phyloP scores from a whole-genome alignment of 2,888 invertebrate genomes.

The Trichacis sp. region DNA sequence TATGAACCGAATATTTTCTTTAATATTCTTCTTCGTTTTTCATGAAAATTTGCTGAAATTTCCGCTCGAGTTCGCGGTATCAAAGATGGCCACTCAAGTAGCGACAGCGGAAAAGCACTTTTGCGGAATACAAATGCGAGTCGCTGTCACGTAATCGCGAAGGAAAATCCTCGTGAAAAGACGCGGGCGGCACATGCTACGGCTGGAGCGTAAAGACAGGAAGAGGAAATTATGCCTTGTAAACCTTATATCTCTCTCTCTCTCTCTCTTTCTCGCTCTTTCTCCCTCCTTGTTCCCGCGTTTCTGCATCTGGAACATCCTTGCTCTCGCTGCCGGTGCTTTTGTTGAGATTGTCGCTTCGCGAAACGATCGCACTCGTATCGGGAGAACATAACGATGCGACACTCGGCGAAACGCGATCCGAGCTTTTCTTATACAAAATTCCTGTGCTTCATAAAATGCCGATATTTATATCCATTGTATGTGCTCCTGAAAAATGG shows the following conservation, averaged over 20 bases:
- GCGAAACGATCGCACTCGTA: slow-evolving; percentile 11
- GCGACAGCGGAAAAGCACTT: not conserved
- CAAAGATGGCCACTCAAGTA: no score
- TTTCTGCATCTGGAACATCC: not conserved
- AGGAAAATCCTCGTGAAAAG: slow-evolving; percentile 25
- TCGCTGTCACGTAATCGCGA: slow-evolving; percentile 29
- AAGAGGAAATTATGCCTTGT: slow-evolving; percentile 1
- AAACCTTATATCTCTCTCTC: no score
- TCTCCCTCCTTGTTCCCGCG: not conserved
- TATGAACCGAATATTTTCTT: no score
- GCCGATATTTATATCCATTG: not conserved
- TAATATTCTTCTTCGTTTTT: no score
- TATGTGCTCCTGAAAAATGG: not conserved
- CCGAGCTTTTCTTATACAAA: slow-evolving; percentile 10
- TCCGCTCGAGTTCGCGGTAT: no score
- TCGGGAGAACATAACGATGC: not conserved
- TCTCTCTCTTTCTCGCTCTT: no score
- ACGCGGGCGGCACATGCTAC: slow-evolving; percentile 5
- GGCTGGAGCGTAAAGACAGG: not conserved
- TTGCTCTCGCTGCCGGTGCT: slow-evolving; percentile 21
- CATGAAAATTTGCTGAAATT: no score
- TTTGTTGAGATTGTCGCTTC: slow-evolving; percentile 15
- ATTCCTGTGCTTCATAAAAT: not conserved
- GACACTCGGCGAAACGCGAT: slow-evolving; percentile 11
- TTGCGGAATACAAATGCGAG: slow-evolving; percentile 33